Base-by-base conservation (phyloP, 2,113 vertebrate genomes). In the Cephalopterus ornatus region DNA sequence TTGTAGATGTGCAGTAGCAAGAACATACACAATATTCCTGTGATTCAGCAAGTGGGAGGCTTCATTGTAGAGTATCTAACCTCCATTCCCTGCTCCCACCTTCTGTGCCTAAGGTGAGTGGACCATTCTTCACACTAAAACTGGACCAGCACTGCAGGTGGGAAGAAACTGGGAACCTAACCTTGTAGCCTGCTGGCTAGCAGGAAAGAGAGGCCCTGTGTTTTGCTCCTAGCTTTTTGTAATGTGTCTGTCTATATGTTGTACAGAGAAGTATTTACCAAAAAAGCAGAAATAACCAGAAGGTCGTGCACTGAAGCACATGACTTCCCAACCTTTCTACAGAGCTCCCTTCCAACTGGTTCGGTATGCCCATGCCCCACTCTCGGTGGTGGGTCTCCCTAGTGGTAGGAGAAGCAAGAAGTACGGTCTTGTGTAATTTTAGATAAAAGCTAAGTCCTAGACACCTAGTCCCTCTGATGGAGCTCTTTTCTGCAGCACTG, bases 271-370 rank as follows among this genome's bases (percentile, higher is more conserved):
- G 11, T 11, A 47, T 76, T 85, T 86, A 13, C 35, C 35, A 9
- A 58, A 67, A 62, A 44, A 35, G 2, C 32, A 63, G 46, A 82
- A 89, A 46, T 55, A 86, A 61, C 7, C n/a, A 42, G 23, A 20
- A 16, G 16, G 22, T 23, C 14, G 1, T 33, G 37, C 2, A 7
- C 8, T 49, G 11, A 12, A 53, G 47, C 27, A 12, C 1, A 1
- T 72, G 47, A n/a, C 8, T 11, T 84, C n/a, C 16, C 27, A 70
- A 2, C 8, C 27, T 44, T 68, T 59, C 30, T 56, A 1, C 8
- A 8, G 44, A 81, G 12, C 58, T 79, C 20, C 13, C 19, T 78
- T 88, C 42, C 62, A 63, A 12, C 10, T 49, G 37, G 3, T 17
- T 75, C 24, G n/a, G 5, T 42, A 19, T 6, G 3, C 2, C 27